Evolutionary conservation across 2,888 invertebrate species (phyloP), one percentile per base, ranked within the genome.

Genomic region (Coleophora deauratella): DNA sequence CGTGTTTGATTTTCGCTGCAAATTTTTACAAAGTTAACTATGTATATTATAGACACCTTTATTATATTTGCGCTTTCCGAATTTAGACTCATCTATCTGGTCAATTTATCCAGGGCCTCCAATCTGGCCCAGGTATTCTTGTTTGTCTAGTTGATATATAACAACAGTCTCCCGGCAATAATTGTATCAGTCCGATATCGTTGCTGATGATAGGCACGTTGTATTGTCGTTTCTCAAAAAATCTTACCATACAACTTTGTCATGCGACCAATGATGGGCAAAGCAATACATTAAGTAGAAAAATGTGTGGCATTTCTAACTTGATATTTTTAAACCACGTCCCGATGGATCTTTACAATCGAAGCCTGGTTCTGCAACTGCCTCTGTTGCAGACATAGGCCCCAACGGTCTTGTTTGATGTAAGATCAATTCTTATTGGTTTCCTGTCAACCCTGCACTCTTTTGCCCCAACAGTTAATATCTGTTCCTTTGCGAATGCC

Each of bases 81-180:
- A 55, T 38, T 52, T 53, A 8, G 35, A 36, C 15, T 50, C 46
- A 45, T 54, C 51, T 11, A 51, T 47, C 37, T 56, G 51, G 0
- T 51, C 51, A n/a, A 51, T 42, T 47, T 54, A 52, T 1, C 42
- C 41, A 0, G 46, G 47, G 1, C 50, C 51, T 10, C 49, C 49
- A 28, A 52, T 54, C 33, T 52, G 53, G 12, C 12, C 30, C 4
- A n/a, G 11, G 7, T n/a, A 1, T 6, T 38, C 40, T 8, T 42
- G 32, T 3, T 49, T 38, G n/a, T 51, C 50, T 11, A 51, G 8
- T 21, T 50, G 32, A 34, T 50, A 48, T 2, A 52, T 21, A 3
- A 51, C 42, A 15, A 55, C 35, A 8, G 45, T 32, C 21, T 51
- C 51, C n/a, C 51, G 27, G 32, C 51, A 54, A 38, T 51, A 51